phyloP scores from a whole-genome alignment of 2,797 vertebrate species.

The Sandelia bainsii region DNA sequence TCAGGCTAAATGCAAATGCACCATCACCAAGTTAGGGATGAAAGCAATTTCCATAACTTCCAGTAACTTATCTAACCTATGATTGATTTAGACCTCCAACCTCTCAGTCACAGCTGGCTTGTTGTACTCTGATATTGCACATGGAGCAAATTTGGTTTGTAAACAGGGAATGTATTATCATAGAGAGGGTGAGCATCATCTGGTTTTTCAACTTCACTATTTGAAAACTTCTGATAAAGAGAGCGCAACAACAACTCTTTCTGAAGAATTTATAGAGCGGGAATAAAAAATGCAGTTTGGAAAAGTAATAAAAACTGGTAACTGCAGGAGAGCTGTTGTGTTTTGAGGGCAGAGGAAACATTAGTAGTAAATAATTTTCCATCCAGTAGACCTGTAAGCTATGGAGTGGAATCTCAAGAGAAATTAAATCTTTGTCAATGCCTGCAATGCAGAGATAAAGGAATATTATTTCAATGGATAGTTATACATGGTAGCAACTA shows the following conservation, averaged over 20 bases:
- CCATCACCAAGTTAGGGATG: constrained; percentile 19
- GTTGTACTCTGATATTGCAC: constrained; percentile 65
- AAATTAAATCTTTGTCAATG: constrained; percentile 62
- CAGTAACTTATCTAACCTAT: constrained; percentile 17
- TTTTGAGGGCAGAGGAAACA: constrained; percentile 50
- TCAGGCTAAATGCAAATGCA: constrained; percentile 29
- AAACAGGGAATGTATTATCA: constrained; percentile 50
- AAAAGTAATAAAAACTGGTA: constrained; percentile 55
- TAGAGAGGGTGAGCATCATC: constrained; percentile 58
- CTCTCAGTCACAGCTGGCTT: constrained; percentile 63
- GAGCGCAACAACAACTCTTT: constrained; percentile 5
- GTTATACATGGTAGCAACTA: constrained; percentile 14
- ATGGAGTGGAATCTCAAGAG: constrained; percentile 47
- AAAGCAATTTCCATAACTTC: constrained; percentile 54
- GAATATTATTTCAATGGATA: constrained; percentile 37
- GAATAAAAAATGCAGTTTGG: constrained; percentile 28
- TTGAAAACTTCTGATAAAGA: constrained; percentile 63
- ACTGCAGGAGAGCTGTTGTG: constrained; percentile 38
- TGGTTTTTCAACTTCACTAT: constrained; percentile 52
- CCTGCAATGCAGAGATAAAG: constrained; percentile 62
- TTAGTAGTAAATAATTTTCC: constrained; percentile 54
- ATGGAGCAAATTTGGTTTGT: constrained; percentile 57
- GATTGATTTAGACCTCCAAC: constrained; percentile 63
- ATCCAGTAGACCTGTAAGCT: constrained; percentile 49
- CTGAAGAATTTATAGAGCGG: constrained; percentile 38